Evolutionary conservation across 2,797 vertebrate genomes (phyloP).

Genomic region (Champsocephalus gunnari): DNA sequence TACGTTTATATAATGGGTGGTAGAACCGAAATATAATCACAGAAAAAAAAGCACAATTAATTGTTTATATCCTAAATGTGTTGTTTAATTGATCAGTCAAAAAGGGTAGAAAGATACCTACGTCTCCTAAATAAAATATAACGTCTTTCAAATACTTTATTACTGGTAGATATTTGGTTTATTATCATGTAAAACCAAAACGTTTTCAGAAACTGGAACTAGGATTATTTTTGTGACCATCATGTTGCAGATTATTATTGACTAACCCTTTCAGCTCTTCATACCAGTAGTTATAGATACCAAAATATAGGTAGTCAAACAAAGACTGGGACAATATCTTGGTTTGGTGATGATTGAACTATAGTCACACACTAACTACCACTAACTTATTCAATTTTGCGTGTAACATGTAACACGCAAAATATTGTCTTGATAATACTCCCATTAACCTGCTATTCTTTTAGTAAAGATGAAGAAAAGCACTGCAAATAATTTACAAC

Average conservation of each 20-base stretch:
- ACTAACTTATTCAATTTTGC: neutral
- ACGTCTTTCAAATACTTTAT: neutral
- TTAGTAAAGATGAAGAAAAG: conserved; percentile 13
- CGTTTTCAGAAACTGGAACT: neutral
- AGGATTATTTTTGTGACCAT: neutral
- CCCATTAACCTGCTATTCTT: conserved; percentile 8
- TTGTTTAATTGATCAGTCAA: neutral
- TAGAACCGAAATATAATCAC: neutral
- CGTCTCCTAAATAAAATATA: neutral
- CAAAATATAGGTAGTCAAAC: neutral
- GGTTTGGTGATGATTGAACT: neutral
- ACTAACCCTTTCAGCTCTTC: neutral
- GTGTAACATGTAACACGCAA: neutral
- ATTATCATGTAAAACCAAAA: neutral
- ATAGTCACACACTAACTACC: neutral
- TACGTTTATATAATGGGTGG: neutral
- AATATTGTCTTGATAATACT: neutral
- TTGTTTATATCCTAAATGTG: neutral
- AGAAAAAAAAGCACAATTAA: neutral
- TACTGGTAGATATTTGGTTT: neutral
- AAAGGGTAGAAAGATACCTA: too few species aligned
- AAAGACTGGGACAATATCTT: neutral
- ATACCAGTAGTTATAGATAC: neutral
- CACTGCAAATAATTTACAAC: conserved; percentile 9
- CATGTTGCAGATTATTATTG: neutral